Evolutionary conservation across 1,140 invertebrate species (phyloP).

Genomic region (Cherax quadricarinatus): DNA sequence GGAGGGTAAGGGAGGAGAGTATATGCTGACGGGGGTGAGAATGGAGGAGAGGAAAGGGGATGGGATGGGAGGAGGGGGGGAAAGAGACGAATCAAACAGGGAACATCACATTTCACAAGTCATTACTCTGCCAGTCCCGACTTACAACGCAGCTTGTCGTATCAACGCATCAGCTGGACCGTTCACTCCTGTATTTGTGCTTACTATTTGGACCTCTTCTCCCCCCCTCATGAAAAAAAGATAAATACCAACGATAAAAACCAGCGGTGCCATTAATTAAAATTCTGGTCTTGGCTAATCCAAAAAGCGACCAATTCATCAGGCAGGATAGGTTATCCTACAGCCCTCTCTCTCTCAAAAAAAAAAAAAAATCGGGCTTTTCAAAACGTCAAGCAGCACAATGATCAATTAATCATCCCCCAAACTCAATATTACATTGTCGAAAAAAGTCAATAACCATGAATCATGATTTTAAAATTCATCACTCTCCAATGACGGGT

Average conservation of each 20-base stretch:
- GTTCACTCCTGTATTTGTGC: no score
- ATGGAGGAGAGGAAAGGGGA: neutral
- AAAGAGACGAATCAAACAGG: constrained; percentile 1
- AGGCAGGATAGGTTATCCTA: no score
- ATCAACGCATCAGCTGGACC: no score
- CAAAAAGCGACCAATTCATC: neutral
- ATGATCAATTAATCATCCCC: constrained; percentile 45
- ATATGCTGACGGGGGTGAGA: neutral
- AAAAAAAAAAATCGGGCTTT: neutral
- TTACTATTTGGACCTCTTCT: no score
- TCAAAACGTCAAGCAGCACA: neutral
- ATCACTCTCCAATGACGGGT: constrained; percentile 24
- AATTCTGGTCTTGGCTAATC: neutral
- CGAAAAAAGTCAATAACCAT: constrained; percentile 57
- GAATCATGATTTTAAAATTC: constrained; percentile 60
- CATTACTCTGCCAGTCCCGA: neutral
- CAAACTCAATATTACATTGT: constrained; percentile 43
- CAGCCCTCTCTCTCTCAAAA: neutral
- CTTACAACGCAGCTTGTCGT: no score
- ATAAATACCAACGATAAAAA: neutral
- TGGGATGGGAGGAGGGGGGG: no score
- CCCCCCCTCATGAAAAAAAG: neutral
- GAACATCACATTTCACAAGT: neutral
- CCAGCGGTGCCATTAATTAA: neutral
- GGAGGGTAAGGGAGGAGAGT: neutral